Evolutionary conservation across 2,113 vertebrate species (phyloP).

Genomic region (Festucalex cinctus): DNA sequence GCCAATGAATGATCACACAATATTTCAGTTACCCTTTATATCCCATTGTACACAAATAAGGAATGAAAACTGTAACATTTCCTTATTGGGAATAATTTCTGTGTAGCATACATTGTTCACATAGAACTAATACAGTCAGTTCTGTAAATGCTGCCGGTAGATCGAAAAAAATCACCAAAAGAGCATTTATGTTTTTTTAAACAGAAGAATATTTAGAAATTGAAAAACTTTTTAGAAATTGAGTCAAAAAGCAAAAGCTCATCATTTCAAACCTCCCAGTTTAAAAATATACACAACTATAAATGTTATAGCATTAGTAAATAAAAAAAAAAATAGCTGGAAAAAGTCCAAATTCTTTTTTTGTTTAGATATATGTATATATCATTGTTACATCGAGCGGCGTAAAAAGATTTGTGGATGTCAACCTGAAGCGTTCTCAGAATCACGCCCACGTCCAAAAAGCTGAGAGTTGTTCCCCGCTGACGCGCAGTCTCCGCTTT

Average conservation of each 20-base stretch:
- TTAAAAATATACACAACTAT: slow-evolving; percentile 72
- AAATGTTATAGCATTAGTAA: slow-evolving; percentile 64
- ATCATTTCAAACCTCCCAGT: slow-evolving; percentile 59
- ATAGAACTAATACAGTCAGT: slow-evolving; percentile 49
- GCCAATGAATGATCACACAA: slow-evolving; percentile 50
- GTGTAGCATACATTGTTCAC: slow-evolving; percentile 45
- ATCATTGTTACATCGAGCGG: slow-evolving; percentile 51
- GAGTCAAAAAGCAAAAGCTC: slow-evolving; percentile 53
- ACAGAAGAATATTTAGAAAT: slow-evolving; percentile 31
- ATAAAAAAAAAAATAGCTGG: slow-evolving; percentile 56
- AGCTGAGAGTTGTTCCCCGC: slow-evolving; percentile 37
- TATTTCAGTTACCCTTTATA: slow-evolving; percentile 56
- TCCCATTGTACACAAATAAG: slow-evolving; percentile 62
- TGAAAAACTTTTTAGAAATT: slow-evolving; percentile 45
- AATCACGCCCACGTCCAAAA: slow-evolving; percentile 55
- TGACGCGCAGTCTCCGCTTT: not conserved
- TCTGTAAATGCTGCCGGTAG: slow-evolving; percentile 37
- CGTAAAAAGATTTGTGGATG: slow-evolving; percentile 51
- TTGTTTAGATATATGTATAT: slow-evolving; percentile 37
- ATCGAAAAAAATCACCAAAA: slow-evolving; percentile 21
- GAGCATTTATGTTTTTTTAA: not conserved
- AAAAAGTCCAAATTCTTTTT: slow-evolving; percentile 45
- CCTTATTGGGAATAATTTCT: slow-evolving; percentile 43
- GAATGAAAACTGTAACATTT: slow-evolving; percentile 68
- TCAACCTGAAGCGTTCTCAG: slow-evolving; percentile 64